phyloP scores from a whole-genome alignment of 2,113 vertebrate species.

The Nycticebus coucang region DNA sequence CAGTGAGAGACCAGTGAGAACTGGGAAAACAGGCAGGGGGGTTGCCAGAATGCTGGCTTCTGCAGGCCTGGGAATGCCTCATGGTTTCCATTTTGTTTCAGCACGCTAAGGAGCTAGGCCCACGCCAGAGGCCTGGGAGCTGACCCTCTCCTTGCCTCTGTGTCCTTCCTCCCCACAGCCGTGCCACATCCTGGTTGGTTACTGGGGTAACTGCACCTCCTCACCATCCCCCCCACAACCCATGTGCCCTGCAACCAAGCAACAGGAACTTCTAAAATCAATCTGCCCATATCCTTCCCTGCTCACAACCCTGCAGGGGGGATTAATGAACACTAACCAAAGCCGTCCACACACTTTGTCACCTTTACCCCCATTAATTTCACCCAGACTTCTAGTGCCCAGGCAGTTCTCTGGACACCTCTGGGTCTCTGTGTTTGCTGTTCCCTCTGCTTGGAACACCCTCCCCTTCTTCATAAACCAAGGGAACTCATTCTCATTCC shows the following conservation, averaged over 20 bases:
- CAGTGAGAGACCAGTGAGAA: neutral
- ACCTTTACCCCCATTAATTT: neutral
- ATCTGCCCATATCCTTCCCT: neutral
- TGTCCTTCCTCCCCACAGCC: accelerated
- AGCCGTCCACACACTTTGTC: neutral
- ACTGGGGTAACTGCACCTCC: neutral
- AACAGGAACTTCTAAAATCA: neutral
- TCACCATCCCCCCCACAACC: neutral
- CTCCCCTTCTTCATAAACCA: neutral
- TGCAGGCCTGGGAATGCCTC: neutral
- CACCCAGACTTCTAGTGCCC: neutral
- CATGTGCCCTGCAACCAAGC: neutral
- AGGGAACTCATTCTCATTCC: neutral
- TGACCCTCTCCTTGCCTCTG: neutral
- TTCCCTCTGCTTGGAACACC: neutral
- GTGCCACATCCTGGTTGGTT: neutral
- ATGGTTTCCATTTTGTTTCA: accelerated
- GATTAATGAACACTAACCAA: accelerated
- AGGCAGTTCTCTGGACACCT: neutral
- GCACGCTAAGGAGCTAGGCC: neutral
- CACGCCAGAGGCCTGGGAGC: no score
- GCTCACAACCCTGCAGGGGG: neutral
- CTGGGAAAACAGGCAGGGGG: neutral
- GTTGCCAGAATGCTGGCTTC: neutral
- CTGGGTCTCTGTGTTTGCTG: neutral